Conservation (phyloP, 1,140 invertebrate species). For the Sitophilus oryzae region DNA sequence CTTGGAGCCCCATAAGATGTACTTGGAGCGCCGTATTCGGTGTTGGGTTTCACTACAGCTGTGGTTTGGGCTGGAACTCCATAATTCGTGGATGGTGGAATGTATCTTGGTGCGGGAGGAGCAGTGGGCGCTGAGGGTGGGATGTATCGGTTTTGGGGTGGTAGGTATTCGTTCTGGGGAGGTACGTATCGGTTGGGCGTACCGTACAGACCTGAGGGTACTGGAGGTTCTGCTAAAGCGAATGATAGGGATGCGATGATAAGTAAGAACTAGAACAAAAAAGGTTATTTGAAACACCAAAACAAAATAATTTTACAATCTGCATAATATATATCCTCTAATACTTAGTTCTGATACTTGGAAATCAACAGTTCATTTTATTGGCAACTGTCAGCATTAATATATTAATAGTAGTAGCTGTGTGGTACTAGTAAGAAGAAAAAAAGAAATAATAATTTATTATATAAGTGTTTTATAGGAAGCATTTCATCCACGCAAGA, state of each 20-base stretch:
- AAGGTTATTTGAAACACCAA: neutral
- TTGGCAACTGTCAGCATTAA: too few relatives aligned
- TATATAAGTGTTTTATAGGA: too few relatives aligned
- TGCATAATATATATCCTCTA: too few relatives aligned
- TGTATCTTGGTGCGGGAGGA: slow-evolving; percentile 41
- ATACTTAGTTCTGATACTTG: too few relatives aligned
- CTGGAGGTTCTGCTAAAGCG: slow-evolving; percentile 44
- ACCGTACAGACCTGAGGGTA: slow-evolving; percentile 50
- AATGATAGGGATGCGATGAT: slow-evolving; percentile 28
- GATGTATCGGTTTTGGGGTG: slow-evolving; percentile 38
- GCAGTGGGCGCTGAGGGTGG: slow-evolving; percentile 38
- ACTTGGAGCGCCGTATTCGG: slow-evolving; percentile 21
- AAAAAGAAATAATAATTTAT: too few relatives aligned
- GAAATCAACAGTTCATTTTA: too few relatives aligned
- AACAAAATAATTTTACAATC: too few relatives aligned
- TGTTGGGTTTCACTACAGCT: slow-evolving; percentile 39
- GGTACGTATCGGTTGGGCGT: slow-evolving; percentile 45
- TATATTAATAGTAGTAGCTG: too few relatives aligned
- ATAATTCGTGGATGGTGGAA: slow-evolving; percentile 33
- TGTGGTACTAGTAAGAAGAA: too few relatives aligned
- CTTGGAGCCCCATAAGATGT: slow-evolving; percentile 5
- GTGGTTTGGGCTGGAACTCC: slow-evolving; percentile 28
- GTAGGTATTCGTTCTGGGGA: slow-evolving; percentile 39
- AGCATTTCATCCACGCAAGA: too few relatives aligned
- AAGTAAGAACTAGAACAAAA: slow-evolving; percentile 5